Percentiles rank a stretch among this genome's conserved stretches.
phyloP scores from a whole-genome alignment of 2,888 invertebrate species.

The Lamellibrachia satsuma region DNA sequence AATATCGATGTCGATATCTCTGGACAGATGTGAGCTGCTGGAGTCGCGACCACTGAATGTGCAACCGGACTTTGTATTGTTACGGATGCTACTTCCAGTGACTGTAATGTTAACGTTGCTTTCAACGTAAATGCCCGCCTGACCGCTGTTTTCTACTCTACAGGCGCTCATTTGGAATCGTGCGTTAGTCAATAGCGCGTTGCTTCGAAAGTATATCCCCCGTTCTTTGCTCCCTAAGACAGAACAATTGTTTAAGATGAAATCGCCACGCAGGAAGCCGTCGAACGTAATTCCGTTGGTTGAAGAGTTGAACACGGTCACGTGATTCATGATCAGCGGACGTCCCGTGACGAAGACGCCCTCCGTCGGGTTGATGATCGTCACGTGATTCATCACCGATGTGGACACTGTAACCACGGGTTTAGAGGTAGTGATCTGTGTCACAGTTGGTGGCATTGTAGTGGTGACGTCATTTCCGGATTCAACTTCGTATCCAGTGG shows the following conservation, averaged over 20 bases:
- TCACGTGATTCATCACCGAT: conserved; percentile 1
- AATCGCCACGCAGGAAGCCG: neutral
- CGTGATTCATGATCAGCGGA: neutral
- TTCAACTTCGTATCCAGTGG: neutral
- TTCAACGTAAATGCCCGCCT: too few species aligned
- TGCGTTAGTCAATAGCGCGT: neutral
- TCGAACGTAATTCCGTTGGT: neutral
- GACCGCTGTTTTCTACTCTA: neutral
- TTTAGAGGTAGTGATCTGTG: neutral
- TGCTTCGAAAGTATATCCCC: neutral
- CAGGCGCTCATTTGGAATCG: neutral
- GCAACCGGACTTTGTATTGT: too few species aligned
- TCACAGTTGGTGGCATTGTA: neutral
- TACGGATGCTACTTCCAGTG: too few species aligned
- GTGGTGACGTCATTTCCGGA: neutral
- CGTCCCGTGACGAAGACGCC: neutral
- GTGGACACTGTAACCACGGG: neutral
- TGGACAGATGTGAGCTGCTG: neutral
- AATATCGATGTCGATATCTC: neutral
- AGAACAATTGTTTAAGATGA: neutral
- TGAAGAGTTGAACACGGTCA: neutral
- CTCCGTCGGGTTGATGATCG: neutral
- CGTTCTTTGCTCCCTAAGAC: neutral
- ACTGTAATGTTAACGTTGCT: too few species aligned
- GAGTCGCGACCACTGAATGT: too few species aligned